Evolutionary conservation across 2,113 vertebrate species (phyloP).

Genomic region (Marcusenius ussheri): DNA sequence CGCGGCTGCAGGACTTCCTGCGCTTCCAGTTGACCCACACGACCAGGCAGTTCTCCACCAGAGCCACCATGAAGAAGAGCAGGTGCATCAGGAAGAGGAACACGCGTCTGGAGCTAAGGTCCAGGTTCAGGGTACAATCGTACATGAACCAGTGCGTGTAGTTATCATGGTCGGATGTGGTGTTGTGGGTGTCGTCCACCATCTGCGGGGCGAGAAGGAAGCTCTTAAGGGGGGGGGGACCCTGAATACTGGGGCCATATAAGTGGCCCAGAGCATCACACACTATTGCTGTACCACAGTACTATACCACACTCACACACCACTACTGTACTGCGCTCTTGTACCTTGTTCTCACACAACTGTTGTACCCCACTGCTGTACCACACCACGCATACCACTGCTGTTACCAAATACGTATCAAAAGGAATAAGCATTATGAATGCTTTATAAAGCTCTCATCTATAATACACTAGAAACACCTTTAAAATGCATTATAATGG

Average conservation of each 20-base stretch:
- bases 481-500: too few relatives aligned
- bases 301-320: background rate
- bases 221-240: background rate
- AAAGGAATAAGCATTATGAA: too few relatives aligned
- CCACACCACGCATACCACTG: background rate
- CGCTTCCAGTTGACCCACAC: conserved; percentile 65
- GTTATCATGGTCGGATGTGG: conserved; percentile 7
- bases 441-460: too few relatives aligned
- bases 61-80: conserved; percentile 62
- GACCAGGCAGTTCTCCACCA: conserved; percentile 66
- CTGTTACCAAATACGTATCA: background rate
- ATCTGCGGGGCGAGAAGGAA: background rate
- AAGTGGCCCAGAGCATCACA: background rate
- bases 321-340: background rate
- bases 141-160: conserved; percentile 55
- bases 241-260: background rate
- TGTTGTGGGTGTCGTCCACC: conserved; percentile 49
- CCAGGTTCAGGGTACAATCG: conserved; percentile 54
- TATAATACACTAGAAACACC: too few relatives aligned
- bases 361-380: background rate
- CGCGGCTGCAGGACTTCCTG: conserved; percentile 38
- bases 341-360: background rate
- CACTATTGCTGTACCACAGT: background rate
- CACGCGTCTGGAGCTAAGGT: conserved; percentile 51
- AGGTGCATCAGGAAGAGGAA: conserved; percentile 66